These are phyloP conservation scores for Aelia acuminata DNA, from an alignment of 2,888 invertebrate species.

Conservation along the genomic window DNA sequence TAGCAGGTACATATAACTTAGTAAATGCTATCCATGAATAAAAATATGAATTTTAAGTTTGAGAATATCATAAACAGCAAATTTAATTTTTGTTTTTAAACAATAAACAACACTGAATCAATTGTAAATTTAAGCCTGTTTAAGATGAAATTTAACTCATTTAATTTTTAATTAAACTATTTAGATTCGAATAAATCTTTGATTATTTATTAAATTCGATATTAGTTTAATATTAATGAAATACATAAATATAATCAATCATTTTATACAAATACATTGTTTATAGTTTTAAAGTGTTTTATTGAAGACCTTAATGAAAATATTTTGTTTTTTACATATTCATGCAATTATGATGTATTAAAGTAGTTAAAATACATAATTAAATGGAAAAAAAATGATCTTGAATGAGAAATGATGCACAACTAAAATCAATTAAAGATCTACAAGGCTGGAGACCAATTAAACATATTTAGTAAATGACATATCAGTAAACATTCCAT, in stretches of 20 bases:
- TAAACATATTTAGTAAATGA: slow-evolving; percentile 18
- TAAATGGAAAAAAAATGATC: not conserved
- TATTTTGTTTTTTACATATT: too few species aligned
- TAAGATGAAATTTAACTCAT: not conserved
- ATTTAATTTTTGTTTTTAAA: not conserved
- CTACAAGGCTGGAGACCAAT: not conserved
- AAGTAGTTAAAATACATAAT: not conserved
- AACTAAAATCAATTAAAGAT: slow-evolving; percentile 4
- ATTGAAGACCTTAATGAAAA: too few species aligned
- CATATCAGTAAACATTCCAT: slow-evolving; percentile 34
- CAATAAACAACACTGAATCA: not conserved
- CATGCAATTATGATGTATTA: too few species aligned
- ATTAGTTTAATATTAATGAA: not conserved
- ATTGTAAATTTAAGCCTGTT: not conserved
- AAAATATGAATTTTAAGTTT: not conserved
- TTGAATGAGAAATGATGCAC: not conserved
- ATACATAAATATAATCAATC: not conserved
- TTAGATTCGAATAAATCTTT: not conserved
- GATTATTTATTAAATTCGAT: not conserved
- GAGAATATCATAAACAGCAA: not conserved
- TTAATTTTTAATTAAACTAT: not conserved
- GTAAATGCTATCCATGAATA: too few species aligned
- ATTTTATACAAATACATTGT: not conserved
- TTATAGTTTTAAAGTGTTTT: too few species aligned
- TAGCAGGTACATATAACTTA: too few species aligned